These are phyloP conservation scores for Tenthredo amoena DNA, from an alignment of 2,888 invertebrate species.

Conservation along the genomic window DNA sequence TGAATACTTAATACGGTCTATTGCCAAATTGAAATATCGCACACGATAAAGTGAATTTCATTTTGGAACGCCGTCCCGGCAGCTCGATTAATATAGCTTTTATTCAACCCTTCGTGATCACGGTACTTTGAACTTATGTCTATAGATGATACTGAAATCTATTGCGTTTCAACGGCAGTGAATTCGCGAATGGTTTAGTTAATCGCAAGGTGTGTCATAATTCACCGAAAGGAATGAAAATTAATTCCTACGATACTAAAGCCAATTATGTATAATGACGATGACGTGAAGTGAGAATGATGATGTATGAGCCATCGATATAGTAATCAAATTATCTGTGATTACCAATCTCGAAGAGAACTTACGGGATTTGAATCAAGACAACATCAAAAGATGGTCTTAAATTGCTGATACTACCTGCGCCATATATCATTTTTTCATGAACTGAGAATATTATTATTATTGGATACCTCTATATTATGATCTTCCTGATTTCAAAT, in stretches of 20 bases:
- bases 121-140: background rate
- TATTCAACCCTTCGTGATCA: background rate
- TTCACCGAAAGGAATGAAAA: background rate
- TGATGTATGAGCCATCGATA: background rate
- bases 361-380: background rate
- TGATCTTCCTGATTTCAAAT: too few species aligned
- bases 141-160: background rate
- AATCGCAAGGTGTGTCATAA: background rate
- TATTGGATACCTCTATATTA: too few species aligned
- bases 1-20: background rate
- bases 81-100: background rate
- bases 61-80: background rate
- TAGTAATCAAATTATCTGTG: background rate
- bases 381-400: background rate
- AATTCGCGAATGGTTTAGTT: background rate
- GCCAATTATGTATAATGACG: background rate
- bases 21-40: background rate
- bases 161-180: background rate
- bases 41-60: constrained; percentile 2
- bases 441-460: too few species aligned
- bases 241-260: background rate
- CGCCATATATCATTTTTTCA: background rate
- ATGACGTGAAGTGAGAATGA: background rate
- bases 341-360: background rate
- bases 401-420: background rate